Percentiles rank a stretch among this genome's conserved stretches.
These are phyloP conservation scores for Eupristina koningsbergeri DNA, from an alignment of 1,140 invertebrate genomes.

Conservation along the genomic window DNA sequence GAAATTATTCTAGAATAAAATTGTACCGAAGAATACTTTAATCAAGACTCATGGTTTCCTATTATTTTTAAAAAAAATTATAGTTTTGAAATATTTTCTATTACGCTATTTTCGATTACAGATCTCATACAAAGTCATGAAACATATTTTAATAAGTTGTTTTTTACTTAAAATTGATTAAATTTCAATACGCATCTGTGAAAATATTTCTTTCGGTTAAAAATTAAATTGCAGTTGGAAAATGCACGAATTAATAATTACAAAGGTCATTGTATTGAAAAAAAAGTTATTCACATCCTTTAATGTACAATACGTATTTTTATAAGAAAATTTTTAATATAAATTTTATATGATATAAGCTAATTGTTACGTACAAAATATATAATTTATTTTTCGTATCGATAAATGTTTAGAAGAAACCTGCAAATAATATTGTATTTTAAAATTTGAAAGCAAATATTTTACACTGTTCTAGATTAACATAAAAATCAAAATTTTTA, in stretches of 20 bases:
- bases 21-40: background rate
- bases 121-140: background rate
- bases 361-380: too few relatives aligned
- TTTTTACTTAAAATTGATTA: too few relatives aligned
- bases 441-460: background rate
- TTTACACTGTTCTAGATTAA: background rate
- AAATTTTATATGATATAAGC: too few relatives aligned
- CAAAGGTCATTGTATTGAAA: background rate
- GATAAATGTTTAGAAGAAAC: too few relatives aligned
- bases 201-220: conserved; percentile 53
- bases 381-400: too few relatives aligned
- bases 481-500: background rate
- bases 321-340: background rate
- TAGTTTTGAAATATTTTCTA: conserved; percentile 17
- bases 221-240: background rate
- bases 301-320: background rate
- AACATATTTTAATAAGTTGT: background rate
- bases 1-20: background rate
- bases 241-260: background rate
- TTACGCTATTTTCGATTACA: background rate
- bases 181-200: conserved; percentile 7
- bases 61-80: conserved; percentile 9
- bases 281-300: background rate
- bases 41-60: background rate
- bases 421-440: too few relatives aligned